Percentiles rank a stretch among this genome's conserved stretches.
Evolutionary conservation across 2,797 vertebrate genomes (phyloP).

Genomic region (Pitangus sulphuratus): DNA sequence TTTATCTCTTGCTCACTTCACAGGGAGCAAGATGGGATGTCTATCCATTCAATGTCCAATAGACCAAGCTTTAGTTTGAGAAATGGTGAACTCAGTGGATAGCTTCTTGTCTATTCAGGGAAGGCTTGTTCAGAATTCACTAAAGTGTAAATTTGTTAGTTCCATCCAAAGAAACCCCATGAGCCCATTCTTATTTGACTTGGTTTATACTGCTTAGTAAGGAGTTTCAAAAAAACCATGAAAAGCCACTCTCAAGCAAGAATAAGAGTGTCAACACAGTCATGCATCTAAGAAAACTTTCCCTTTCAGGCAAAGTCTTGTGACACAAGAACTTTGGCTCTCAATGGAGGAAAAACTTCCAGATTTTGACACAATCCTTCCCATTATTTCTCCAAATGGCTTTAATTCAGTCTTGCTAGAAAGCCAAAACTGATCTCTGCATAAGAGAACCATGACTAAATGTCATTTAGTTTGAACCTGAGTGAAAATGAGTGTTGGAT

Average conservation of each 20-base stretch:
- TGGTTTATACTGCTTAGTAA: slow-evolving; percentile 49
- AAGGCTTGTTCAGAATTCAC: slow-evolving; percentile 10
- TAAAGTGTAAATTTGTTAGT: slow-evolving; percentile 36
- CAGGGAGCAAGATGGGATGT: not conserved
- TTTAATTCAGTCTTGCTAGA: slow-evolving; percentile 21
- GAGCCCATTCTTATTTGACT: slow-evolving; percentile 44
- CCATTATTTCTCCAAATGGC: slow-evolving; percentile 38
- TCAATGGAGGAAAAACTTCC: slow-evolving; percentile 15
- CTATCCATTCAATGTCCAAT: not conserved
- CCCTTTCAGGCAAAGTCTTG: slow-evolving; percentile 39
- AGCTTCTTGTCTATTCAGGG: not conserved
- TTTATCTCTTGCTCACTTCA: not conserved
- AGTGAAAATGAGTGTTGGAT: not conserved
- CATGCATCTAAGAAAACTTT: slow-evolving; percentile 57
- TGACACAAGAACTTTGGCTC: slow-evolving; percentile 48
- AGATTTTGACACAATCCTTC: slow-evolving; percentile 44
- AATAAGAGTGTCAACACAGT: slow-evolving; percentile 49
- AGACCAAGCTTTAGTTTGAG: not conserved
- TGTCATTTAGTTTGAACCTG: slow-evolving; percentile 6
- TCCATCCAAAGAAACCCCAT: slow-evolving; percentile 30
- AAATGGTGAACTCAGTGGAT: not conserved
- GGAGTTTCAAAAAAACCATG: not conserved
- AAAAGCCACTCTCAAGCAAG: slow-evolving; percentile 45
- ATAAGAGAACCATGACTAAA: slow-evolving; percentile 34
- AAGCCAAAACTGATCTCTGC: slow-evolving; percentile 27